Evolutionary conservation across 2,888 invertebrate species (phyloP), one percentile per base, ranked within the genome.

Genomic region (Emesis furor): DNA sequence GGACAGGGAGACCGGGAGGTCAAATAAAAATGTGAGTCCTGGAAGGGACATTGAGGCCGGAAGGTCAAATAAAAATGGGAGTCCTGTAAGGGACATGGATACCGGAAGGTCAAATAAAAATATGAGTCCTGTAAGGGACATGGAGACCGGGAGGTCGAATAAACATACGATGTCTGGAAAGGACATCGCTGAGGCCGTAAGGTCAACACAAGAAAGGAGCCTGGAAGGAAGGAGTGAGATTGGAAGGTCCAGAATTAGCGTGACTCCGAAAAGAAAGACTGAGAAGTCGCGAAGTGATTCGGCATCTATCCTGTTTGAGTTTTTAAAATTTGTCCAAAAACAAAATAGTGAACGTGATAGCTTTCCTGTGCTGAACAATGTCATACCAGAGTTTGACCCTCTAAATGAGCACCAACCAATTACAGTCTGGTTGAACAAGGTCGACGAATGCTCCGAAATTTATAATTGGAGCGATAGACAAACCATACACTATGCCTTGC

Each of bases 261-360:
- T 24, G 24, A 24, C 24, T 24, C 24, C 24, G 1, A 24, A 24
- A 24, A 24, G 24, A 24, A 24, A 24, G 24, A 24, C 24, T 24
- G 24, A 24, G 24, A 24, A 24, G 0, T 24, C 24, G 24, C 37
- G 37, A 6, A 37, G 7, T 37, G 37, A 42, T 42, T 17, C n/a
- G n/a, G 4, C n/a, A n/a, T 55, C 55, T 2, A 17, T 2, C 5
- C 6, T 55, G n/a, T n/a, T n/a, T 55, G 1, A n/a, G n/a, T 17
- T 55, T 55, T 55, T 55, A n/a, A 17, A 55, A n/a, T 5, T 55
- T 55, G n/a, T 55, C 2, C 14, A n/a, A 17, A 55, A 55, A n/a
- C 55, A 55, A 55, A 55, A 17, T n/a, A 17, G n/a, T 55, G 55
- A 55, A 55, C n/a, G 55, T n/a, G n/a, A 55, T n/a, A 55, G n/a